phyloP scores from a whole-genome alignment of 2,888 invertebrate genomes.

The Epistrophella euchroma region DNA sequence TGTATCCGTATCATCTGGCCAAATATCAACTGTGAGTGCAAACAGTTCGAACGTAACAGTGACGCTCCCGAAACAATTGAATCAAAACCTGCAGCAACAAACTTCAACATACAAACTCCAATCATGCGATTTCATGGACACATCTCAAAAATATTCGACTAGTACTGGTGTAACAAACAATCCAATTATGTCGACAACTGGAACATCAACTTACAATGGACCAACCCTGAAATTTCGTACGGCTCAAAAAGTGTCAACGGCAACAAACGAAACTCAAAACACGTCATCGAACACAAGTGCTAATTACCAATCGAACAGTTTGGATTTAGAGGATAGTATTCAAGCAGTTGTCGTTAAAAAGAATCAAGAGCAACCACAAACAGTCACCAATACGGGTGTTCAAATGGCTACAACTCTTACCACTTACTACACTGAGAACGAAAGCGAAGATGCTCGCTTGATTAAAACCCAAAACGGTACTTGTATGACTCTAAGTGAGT shows the following conservation, averaged over 20 bases:
- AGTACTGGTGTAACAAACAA: constrained; percentile 23
- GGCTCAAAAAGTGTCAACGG: constrained; percentile 21
- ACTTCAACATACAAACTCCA: constrained; percentile 48
- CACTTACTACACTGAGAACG: constrained; percentile 79
- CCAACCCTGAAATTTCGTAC: constrained; percentile 43
- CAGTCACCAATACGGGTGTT: constrained; percentile 78
- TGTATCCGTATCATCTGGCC: constrained; percentile 24
- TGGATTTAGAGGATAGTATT: constrained; percentile 83
- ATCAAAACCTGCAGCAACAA: constrained; percentile 12
- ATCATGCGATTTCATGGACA: constrained; percentile 41
- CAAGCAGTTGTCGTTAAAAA: constrained; percentile 82
- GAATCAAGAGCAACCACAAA: constrained; percentile 79
- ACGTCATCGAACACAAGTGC: constrained; percentile 25
- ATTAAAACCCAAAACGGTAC: constrained; percentile 80
- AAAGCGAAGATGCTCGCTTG: constrained; percentile 80
- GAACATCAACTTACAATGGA: constrained; percentile 32
- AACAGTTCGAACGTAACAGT: constrained; percentile 44
- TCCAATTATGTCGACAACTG: constrained; percentile 36
- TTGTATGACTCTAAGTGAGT: constrained; percentile 81
- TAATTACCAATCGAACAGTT: constrained; percentile 76
- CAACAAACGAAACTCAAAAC: constrained; percentile 48
- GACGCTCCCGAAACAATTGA: constrained; percentile 12
- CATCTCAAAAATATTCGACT: constrained; percentile 36
- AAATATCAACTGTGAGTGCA: constrained; percentile 73
- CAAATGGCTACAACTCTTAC: constrained; percentile 80